A percentile compares a stretch with the other conserved stretches of the same genome.
Evolutionary conservation across 2,888 invertebrate genomes (phyloP).

Genomic region (Lasioglossum calceatum): DNA sequence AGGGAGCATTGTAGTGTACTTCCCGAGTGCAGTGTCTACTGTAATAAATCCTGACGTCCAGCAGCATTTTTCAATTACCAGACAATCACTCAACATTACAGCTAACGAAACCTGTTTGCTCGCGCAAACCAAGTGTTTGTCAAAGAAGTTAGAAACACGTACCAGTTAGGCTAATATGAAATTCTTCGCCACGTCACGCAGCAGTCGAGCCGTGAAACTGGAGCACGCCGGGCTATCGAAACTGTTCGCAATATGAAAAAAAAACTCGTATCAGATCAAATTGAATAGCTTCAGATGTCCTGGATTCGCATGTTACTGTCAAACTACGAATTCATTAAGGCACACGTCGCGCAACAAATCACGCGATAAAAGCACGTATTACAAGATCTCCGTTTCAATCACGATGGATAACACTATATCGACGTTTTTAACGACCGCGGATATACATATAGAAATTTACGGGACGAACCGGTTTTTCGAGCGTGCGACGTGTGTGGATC

Average conservation of each 20-base stretch:
- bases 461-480: not conserved
- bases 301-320: not conserved
- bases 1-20: not conserved
- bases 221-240: not conserved
- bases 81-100: not conserved
- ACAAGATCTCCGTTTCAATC: not conserved
- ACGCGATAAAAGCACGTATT: not conserved
- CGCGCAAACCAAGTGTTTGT: not conserved
- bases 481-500: too few species aligned
- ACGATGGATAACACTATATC: not conserved
- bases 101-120: not conserved
- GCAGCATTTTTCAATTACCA: not conserved
- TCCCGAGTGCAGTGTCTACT: not conserved
- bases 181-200: not conserved
- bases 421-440: not conserved
- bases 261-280: not conserved
- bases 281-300: not conserved
- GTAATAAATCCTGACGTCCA: not conserved
- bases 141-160: not conserved
- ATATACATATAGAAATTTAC: not conserved
- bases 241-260: not conserved
- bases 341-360: not conserved
- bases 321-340: not conserved
- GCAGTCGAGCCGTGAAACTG: not conserved
- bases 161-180: not conserved